Evolutionary conservation across 2,113 vertebrate genomes (phyloP).

Genomic region (Pterocles orientalis): DNA sequence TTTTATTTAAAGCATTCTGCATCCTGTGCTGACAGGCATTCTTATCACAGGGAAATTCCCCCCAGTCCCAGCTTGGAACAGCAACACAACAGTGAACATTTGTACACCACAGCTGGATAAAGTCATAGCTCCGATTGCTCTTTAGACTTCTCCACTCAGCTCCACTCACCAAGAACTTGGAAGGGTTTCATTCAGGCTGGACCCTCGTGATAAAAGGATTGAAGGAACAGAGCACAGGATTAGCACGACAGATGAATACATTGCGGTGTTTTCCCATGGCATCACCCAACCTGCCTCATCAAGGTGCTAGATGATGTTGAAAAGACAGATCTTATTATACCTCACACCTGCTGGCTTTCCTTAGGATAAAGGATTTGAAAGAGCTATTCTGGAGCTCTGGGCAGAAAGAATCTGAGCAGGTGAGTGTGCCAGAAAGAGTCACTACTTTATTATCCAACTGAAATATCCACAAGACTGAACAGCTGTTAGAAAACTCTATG

Average conservation of each 20-base stretch:
- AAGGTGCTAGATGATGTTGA: slow-evolving; percentile 25
- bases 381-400: slow-evolving; percentile 1
- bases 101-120: background rate
- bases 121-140: background rate
- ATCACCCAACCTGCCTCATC: slow-evolving; percentile 47
- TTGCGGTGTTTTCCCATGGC: slow-evolving; percentile 30
- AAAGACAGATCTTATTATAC: slow-evolving; percentile 38
- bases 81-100: background rate
- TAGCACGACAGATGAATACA: slow-evolving; percentile 34
- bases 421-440: slow-evolving; percentile 13
- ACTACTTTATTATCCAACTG: slow-evolving; percentile 14
- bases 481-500: background rate
- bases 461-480: slow-evolving; percentile 36
- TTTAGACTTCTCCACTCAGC: slow-evolving; percentile 24
- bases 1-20: background rate
- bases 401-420: slow-evolving; percentile 50
- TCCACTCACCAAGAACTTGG: slow-evolving; percentile 33
- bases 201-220: slow-evolving; percentile 59
- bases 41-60: background rate
- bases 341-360: slow-evolving; percentile 1
- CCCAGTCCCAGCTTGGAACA: background rate
- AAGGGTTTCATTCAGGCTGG: slow-evolving; percentile 60
- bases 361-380: slow-evolving; percentile 54
- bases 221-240: slow-evolving; percentile 51
- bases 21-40: background rate